Evolutionary conservation across 2,888 invertebrate species (phyloP), one percentile per base, ranked within the genome.

Genomic region (Crocallis elinguaria): DNA sequence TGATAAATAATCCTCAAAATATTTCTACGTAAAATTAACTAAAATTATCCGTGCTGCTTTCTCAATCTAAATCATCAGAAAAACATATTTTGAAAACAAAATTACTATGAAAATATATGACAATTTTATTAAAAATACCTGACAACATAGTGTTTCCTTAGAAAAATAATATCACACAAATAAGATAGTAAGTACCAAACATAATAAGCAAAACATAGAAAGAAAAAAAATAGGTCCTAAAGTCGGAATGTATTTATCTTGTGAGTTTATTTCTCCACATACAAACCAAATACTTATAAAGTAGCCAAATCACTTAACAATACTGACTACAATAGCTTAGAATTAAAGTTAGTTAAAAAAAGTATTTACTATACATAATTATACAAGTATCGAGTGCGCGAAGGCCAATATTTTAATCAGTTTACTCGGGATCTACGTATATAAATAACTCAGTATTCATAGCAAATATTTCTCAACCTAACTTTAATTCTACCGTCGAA

Each of bases 131-230:
- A 12, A 17, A 3, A 35, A 14, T 17, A 45, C 3, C 19, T 8
- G 7, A 23, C 1, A 36, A 19, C 16, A 4, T 17, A 19, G 11
- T 0, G 19, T 29, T 29, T 13, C 13, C 59, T 66, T 66, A 55
- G 53, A 61, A 62, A 65, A 62, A 64, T 50, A 64, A 50, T 68
- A 52, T 52, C 45, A 50, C 43, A 50, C 36, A 30, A 36, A 4
- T 17, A 36, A 4, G 13, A 21, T n/a, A n/a, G 1, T 16, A 7
- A 49, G 37, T 32, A 42, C 49, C 29, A 42, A 36, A 42, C 14
- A 23, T 5, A 19, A 13, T 6, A 7, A 16, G 25, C 7, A 27
- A 14, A 33, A 33, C 27, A 27, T 27, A 39, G 7, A 27, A 8
- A 7, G 17, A 14, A 13, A 19, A 6, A 36, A 11, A 36, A 19